Conservation (phyloP, 2,797 vertebrate species). For the Parauchenoglanis punctatus region DNA sequence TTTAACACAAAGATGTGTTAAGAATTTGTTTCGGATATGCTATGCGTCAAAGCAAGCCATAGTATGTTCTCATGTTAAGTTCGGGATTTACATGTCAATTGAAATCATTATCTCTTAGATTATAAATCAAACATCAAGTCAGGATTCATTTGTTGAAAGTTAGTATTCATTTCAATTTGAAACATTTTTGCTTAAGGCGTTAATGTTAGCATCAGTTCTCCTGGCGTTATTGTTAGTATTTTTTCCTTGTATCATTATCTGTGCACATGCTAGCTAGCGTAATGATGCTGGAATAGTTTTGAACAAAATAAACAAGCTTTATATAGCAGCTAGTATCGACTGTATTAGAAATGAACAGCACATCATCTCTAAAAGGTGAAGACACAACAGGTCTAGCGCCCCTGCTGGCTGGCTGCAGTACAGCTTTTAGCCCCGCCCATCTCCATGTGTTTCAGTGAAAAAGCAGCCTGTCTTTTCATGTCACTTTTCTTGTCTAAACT, state of each 20-base stretch:
- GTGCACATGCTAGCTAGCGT: background rate
- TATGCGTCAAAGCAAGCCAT: background rate
- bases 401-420: too few species aligned
- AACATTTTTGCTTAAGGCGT: background rate
- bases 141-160: background rate
- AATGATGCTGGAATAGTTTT: background rate
- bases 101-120: too few species aligned
- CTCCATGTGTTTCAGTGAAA: too few species aligned
- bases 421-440: too few species aligned
- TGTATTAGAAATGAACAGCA: too few species aligned
- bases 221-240: background rate
- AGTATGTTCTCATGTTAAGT: background rate
- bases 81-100: background rate
- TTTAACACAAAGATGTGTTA: background rate
- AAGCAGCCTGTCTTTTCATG: too few species aligned
- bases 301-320: background rate
- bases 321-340: background rate
- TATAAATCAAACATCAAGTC: background rate
- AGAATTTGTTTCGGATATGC: background rate
- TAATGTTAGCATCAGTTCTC: background rate
- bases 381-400: too few species aligned
- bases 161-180: background rate
- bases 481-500: too few species aligned
- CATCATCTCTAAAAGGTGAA: too few species aligned
- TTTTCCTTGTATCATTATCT: background rate